phyloP scores from a whole-genome alignment of 1,140 invertebrate genomes.

The Caenorhabditis inopinata region DNA sequence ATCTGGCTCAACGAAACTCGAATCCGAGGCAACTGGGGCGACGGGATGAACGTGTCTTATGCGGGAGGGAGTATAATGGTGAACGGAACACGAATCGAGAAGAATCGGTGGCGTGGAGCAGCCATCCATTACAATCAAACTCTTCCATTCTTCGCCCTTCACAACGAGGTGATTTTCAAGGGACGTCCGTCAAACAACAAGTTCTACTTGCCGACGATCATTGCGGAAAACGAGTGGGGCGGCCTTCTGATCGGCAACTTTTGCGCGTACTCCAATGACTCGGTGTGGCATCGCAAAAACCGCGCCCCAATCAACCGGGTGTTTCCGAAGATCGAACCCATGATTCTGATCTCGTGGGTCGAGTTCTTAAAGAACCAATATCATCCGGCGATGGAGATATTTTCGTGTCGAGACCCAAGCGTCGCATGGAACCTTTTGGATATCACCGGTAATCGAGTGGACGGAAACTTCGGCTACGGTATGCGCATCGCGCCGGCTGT shows the following conservation, averaged over 20 bases:
- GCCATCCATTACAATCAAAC: slow-evolving; percentile 62
- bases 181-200: slow-evolving; percentile 64
- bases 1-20: slow-evolving; percentile 76
- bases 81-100: slow-evolving; percentile 61
- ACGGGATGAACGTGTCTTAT: slow-evolving; percentile 67
- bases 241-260: slow-evolving; percentile 76
- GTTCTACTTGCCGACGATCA: slow-evolving; percentile 60
- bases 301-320: slow-evolving; percentile 72
- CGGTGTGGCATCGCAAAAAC: slow-evolving; percentile 76
- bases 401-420: slow-evolving; percentile 54
- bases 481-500: slow-evolving; percentile 77
- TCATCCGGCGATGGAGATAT: slow-evolving; percentile 61
- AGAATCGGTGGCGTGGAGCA: slow-evolving; percentile 62
- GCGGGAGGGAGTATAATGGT: slow-evolving; percentile 65
- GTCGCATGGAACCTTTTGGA: slow-evolving; percentile 49
- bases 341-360: slow-evolving; percentile 60
- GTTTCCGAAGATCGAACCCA: neutral
- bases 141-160: slow-evolving; percentile 57
- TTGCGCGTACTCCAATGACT: slow-evolving; percentile 80
- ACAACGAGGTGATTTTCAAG: slow-evolving; percentile 64
- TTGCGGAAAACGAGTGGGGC: slow-evolving; percentile 67
- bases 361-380: slow-evolving; percentile 62
- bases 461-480: slow-evolving; percentile 54
- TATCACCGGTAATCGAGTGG: slow-evolving; percentile 56
- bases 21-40: slow-evolving; percentile 79